Percentiles rank a stretch among this genome's conserved stretches.
phyloP scores from a whole-genome alignment of 2,113 vertebrate species.

The Ceyx melanurus region DNA sequence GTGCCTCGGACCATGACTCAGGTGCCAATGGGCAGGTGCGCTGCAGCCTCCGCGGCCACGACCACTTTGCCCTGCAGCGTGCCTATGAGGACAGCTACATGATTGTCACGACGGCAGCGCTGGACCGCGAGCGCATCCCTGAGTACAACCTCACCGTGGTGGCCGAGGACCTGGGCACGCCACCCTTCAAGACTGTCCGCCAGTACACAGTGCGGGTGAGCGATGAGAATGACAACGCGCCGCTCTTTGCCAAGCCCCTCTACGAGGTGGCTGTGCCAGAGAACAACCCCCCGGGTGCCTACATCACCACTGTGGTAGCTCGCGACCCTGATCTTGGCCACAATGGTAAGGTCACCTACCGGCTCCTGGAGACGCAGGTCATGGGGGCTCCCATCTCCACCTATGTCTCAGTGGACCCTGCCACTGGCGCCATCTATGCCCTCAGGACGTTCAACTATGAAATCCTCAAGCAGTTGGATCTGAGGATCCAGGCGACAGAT shows the following conservation, averaged over 20 bases:
- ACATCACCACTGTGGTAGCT: slow-evolving; percentile 85
- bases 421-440: slow-evolving; percentile 89
- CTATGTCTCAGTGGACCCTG: slow-evolving; percentile 90
- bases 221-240: slow-evolving; percentile 93
- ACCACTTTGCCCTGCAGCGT: slow-evolving; percentile 88
- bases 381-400: slow-evolving; percentile 85
- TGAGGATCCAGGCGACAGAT: slow-evolving; percentile 89
- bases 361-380: slow-evolving; percentile 83
- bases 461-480: slow-evolving; percentile 85
- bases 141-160: slow-evolving; percentile 94
- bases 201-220: slow-evolving; percentile 85
- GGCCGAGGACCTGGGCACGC: slow-evolving; percentile 90
- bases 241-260: slow-evolving; percentile 81
- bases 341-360: slow-evolving; percentile 88
- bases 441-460: slow-evolving; percentile 94
- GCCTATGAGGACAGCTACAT: slow-evolving; percentile 94
- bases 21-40: slow-evolving; percentile 89
- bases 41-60: slow-evolving; percentile 89
- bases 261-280: slow-evolving; percentile 87
- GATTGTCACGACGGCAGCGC: slow-evolving; percentile 82
- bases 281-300: slow-evolving; percentile 89
- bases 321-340: slow-evolving; percentile 85
- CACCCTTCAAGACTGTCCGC: slow-evolving; percentile 82
- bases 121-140: slow-evolving; percentile 87
- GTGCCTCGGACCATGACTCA: slow-evolving; percentile 90